Percentiles rank a stretch among this genome's conserved stretches.
These are phyloP conservation scores for Odocoileus virginianus DNA, from an alignment of 2,113 vertebrate species.

Conservation along the genomic window DNA sequence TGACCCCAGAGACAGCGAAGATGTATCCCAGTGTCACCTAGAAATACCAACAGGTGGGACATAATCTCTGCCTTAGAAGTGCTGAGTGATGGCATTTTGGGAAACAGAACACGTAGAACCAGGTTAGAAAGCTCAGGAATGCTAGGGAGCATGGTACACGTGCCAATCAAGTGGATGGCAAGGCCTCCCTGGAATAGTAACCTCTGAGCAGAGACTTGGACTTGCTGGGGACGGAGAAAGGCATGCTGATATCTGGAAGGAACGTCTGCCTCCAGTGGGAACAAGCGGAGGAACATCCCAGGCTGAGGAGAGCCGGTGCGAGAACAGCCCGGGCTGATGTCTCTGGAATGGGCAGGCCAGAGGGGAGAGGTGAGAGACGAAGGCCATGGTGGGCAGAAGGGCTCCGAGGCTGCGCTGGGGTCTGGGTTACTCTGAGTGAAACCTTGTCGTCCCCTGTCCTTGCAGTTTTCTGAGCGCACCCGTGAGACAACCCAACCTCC, in stretches of 20 bases:
- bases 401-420: rapidly evolving
- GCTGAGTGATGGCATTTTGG: background rate
- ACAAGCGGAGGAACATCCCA: rapidly evolving
- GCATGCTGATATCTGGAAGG: rapidly evolving
- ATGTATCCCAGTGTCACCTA: background rate
- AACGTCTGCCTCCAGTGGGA: rapidly evolving
- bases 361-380: rapidly evolving
- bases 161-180: rapidly evolving
- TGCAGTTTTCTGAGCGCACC: background rate
- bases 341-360: background rate
- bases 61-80: background rate
- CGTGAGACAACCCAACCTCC: rapidly evolving
- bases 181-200: background rate
- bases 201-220: background rate
- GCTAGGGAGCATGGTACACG: rapidly evolving
- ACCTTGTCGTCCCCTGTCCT: rapidly evolving
- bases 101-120: background rate
- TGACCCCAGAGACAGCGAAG: background rate
- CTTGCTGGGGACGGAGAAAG: background rate
- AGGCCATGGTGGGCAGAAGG: rapidly evolving
- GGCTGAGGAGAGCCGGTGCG: rapidly evolving
- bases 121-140: rapidly evolving
- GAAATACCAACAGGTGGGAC: background rate
- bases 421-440: rapidly evolving
- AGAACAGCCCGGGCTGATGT: rapidly evolving